phyloP scores from a whole-genome alignment of 2,113 vertebrate species.

The Holacanthus passer region DNA sequence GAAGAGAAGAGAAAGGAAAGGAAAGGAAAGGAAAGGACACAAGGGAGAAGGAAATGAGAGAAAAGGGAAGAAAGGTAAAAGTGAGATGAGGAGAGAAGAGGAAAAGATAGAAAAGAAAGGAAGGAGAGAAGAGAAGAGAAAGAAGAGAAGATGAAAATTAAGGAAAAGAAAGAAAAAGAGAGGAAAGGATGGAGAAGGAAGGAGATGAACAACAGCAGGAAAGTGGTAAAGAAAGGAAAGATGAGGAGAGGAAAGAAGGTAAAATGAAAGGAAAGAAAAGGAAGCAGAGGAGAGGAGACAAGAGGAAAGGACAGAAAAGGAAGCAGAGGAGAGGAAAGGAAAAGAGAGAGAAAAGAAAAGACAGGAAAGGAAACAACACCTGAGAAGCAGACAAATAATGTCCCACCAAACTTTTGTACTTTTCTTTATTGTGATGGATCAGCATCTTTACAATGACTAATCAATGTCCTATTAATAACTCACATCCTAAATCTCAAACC shows the following conservation, averaged over 20 bases:
- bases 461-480: neutral
- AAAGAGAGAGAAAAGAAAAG: too few relatives aligned
- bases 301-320: neutral
- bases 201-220: neutral
- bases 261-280: neutral
- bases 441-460: neutral
- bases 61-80: neutral
- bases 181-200: neutral
- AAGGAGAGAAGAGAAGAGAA: neutral
- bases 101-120: neutral
- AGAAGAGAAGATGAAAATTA: neutral
- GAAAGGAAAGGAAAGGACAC: neutral
- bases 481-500: constrained; percentile 4
- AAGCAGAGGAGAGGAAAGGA: too few relatives aligned
- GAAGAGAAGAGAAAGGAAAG: neutral
- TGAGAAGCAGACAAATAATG: neutral
- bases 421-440: neutral
- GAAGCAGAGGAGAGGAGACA: neutral
- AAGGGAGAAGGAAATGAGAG: neutral
- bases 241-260: too few relatives aligned
- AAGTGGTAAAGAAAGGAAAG: too few relatives aligned
- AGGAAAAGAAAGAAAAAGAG: neutral
- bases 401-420: neutral
- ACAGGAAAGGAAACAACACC: neutral
- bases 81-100: neutral